These are phyloP conservation scores for Hypselothyrea guttata DNA, from an alignment of 2,888 invertebrate genomes.

Conservation along the genomic window DNA sequence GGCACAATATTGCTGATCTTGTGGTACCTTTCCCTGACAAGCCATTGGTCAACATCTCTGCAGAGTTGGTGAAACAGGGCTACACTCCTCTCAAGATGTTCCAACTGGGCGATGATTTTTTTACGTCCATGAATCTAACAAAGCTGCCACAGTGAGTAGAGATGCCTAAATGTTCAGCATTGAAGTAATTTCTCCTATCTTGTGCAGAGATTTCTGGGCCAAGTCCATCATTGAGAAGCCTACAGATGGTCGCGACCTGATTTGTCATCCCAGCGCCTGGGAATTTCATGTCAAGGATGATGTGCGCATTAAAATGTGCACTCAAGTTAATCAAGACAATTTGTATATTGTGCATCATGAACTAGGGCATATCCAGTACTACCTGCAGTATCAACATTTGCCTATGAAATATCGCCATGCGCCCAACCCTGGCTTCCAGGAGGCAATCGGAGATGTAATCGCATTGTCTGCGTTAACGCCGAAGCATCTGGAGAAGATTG, in stretches of 20 bases:
- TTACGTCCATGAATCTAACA: constrained; percentile 90
- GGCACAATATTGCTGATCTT: constrained; percentile 84
- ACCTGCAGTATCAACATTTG: constrained; percentile 85
- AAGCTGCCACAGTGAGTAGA: constrained; percentile 86
- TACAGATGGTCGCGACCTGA: constrained; percentile 86
- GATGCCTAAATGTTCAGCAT: accelerated
- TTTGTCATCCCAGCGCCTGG: constrained; percentile 95
- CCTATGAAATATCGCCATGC: constrained; percentile 86
- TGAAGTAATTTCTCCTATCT: no score
- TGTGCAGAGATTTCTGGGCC: constrained; percentile 88
- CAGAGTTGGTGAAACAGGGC: constrained; percentile 88
- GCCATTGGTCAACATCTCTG: constrained; percentile 87
- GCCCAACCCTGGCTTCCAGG: constrained; percentile 86
- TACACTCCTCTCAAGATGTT: constrained; percentile 91
- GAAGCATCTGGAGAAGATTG: constrained; percentile 88
- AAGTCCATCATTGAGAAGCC: constrained; percentile 93
- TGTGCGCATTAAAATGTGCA: constrained; percentile 88
- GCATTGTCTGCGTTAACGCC: constrained; percentile 87
- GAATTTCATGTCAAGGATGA: constrained; percentile 92
- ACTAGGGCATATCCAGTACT: constrained; percentile 88
- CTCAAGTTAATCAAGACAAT: constrained; percentile 84
- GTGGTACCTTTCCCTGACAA: constrained; percentile 89
- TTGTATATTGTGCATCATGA: constrained; percentile 86
- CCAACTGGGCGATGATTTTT: constrained; percentile 92
- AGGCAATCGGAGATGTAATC: constrained; percentile 89